phyloP scores from a whole-genome alignment of 2,113 vertebrate species.

The Tychaedon coryphoeus region DNA sequence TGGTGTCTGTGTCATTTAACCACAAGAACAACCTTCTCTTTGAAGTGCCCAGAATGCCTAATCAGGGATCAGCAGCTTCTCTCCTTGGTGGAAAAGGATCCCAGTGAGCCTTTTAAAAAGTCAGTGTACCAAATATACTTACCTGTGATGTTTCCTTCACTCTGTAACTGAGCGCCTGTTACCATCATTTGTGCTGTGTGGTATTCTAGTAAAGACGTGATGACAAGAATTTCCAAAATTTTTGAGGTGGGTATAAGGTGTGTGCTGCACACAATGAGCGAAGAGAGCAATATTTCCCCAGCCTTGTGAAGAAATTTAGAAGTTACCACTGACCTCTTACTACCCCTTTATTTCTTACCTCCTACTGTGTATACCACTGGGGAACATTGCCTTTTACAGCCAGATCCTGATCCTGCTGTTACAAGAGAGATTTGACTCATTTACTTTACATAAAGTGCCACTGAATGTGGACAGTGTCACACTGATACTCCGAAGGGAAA shows the following conservation, averaged over 20 bases:
- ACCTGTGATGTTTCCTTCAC: neutral
- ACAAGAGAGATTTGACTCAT: neutral
- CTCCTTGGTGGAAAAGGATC: neutral
- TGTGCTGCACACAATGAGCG: neutral
- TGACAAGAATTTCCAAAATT: neutral
- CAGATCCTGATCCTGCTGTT: neutral
- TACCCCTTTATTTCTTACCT: neutral
- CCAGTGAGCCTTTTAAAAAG: neutral
- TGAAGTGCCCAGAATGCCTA: neutral
- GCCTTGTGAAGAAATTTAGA: neutral
- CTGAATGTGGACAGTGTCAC: neutral
- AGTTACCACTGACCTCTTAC: neutral
- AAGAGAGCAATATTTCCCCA: neutral
- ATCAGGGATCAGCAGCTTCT: conserved; percentile 17
- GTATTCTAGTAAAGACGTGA: neutral
- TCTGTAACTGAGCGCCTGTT: neutral
- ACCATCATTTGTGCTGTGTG: neutral
- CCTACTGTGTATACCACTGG: neutral
- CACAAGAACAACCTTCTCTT: conserved; percentile 12
- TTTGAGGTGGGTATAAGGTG: neutral
- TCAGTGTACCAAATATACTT: neutral
- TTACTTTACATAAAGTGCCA: neutral
- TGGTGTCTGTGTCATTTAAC: conserved; percentile 53
- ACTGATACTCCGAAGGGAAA: neutral
- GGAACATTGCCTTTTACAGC: neutral